Evolutionary conservation across 2,113 vertebrate genomes (phyloP).

Genomic region (Cephalophus harveyi): DNA sequence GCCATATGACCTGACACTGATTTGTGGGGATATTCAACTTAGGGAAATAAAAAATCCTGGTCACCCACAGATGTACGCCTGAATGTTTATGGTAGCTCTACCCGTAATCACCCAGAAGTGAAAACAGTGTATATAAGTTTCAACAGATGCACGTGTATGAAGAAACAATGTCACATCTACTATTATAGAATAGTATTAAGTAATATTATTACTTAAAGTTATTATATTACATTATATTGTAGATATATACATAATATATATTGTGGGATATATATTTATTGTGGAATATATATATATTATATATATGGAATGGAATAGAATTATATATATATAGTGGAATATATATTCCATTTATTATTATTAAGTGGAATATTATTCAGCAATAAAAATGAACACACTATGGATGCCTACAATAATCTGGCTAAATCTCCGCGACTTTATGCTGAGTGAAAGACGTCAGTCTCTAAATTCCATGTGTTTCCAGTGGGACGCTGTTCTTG

Average conservation of each 20-base stretch:
- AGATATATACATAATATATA: no score
- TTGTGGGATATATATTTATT: no score
- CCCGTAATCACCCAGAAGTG: not conserved
- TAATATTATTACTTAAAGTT: no score
- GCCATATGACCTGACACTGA: not conserved
- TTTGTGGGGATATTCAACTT: not conserved
- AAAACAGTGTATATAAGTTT: not conserved
- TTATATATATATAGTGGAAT: no score
- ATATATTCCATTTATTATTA: no score
- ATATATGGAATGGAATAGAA: no score
- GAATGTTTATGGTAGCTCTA: not conserved
- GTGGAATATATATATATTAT: no score
- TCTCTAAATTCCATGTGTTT: not conserved
- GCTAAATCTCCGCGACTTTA: not conserved
- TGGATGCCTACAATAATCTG: no score
- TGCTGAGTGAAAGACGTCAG: not conserved
- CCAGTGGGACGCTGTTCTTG: not conserved
- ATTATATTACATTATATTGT: no score
- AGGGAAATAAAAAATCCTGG: not conserved
- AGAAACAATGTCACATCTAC: not conserved
- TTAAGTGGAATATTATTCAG: not conserved
- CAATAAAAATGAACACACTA: not conserved
- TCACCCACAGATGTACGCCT: not conserved
- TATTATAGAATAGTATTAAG: no score
- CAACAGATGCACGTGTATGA: not conserved